A percentile compares a stretch with the other conserved stretches of the same genome.
These are phyloP conservation scores for Myotis vivesi DNA, from an alignment of 2,797 vertebrate species.

Conservation along the genomic window DNA sequence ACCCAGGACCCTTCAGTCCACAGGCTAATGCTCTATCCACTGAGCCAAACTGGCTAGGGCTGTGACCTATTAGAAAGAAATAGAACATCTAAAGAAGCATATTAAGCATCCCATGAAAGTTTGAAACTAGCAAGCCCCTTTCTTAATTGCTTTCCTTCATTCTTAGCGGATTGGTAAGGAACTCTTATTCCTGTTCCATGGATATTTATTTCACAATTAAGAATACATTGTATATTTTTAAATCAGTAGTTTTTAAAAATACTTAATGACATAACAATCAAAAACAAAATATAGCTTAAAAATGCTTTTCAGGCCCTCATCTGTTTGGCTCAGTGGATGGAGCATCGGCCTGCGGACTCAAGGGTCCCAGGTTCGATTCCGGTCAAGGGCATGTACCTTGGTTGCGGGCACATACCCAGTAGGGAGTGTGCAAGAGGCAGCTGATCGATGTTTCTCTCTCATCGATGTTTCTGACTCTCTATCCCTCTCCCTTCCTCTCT, in stretches of 20 bases:
- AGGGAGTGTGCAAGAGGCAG: too few relatives aligned
- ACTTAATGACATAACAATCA: slow-evolving; percentile 50
- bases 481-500: too few relatives aligned
- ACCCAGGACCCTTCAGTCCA: too few relatives aligned
- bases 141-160: slow-evolving; percentile 52
- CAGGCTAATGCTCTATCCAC: too few relatives aligned
- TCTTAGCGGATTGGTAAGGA: slow-evolving; percentile 59
- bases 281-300: slow-evolving; percentile 62
- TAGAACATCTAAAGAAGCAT: slow-evolving; percentile 39
- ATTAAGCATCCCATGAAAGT: slow-evolving; percentile 35
- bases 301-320: background rate
- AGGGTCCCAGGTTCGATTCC: too few relatives aligned
- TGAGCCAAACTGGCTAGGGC: too few relatives aligned
- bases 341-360: too few relatives aligned
- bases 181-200: slow-evolving; percentile 45
- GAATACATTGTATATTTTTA: background rate
- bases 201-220: slow-evolving; percentile 61
- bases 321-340: too few relatives aligned
- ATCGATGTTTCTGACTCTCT: too few relatives aligned
- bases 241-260: slow-evolving; percentile 47
- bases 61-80: background rate
- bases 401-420: too few relatives aligned
- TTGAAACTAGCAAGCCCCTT: slow-evolving; percentile 55
- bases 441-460: too few relatives aligned
- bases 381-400: too few relatives aligned